Evolutionary conservation across 2,113 vertebrate genomes (phyloP).

Genomic region (Paramisgurnus dabryanus): DNA sequence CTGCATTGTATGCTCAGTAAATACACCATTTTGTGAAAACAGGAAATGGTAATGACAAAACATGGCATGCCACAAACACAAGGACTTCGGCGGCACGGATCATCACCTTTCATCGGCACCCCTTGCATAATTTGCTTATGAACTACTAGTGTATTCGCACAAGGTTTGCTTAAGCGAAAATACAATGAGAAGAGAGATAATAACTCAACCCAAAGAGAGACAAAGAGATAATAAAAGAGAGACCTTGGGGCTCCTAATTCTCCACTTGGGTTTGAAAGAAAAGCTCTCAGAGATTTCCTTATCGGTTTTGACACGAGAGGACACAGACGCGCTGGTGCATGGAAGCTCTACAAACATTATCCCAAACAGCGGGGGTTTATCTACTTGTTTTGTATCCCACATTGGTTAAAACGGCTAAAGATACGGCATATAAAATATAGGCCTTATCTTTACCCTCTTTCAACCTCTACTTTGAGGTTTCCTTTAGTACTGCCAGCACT

Average conservation of each 20-base stretch:
- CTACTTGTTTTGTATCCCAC: not conserved
- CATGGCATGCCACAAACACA: too few relatives aligned
- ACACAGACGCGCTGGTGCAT: not conserved
- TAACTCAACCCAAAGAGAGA: constrained; percentile 19
- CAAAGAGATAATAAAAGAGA: not conserved
- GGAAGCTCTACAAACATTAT: not conserved
- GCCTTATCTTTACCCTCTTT: not conserved
- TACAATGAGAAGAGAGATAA: constrained; percentile 32
- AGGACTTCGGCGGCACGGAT: too few relatives aligned
- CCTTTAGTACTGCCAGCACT: not conserved
- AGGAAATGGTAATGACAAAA: not conserved
- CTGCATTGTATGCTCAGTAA: constrained; percentile 10
- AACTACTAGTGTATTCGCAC: too few relatives aligned
- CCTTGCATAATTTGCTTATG: not conserved
- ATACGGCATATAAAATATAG: not conserved
- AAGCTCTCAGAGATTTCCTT: constrained; percentile 32
- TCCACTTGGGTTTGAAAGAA: constrained; percentile 35
- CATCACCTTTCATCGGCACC: not conserved
- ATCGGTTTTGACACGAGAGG: constrained; percentile 36
- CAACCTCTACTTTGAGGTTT: constrained; percentile 15
- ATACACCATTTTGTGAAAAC: not conserved
- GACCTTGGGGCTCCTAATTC: constrained; percentile 32
- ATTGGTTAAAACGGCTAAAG: constrained; percentile 22
- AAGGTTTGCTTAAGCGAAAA: not conserved
- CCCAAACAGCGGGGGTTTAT: not conserved